Conservation (phyloP, 1,140 invertebrate species). For the Sinella curviseta region DNA sequence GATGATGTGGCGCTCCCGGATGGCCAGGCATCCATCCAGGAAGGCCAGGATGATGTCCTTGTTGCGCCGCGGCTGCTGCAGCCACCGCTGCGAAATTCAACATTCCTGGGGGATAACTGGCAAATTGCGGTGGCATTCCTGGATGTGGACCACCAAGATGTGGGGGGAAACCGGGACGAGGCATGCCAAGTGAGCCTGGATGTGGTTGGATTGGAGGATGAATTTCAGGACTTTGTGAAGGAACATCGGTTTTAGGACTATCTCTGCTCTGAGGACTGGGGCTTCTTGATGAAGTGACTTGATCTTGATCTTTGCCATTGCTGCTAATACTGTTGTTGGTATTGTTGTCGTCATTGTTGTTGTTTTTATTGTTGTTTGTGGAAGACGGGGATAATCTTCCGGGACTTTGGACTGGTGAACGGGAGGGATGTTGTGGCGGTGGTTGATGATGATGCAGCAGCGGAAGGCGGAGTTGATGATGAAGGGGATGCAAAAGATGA, state of each 20-base stretch:
- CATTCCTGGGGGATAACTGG: constrained; percentile 48
- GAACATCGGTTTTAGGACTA: constrained; percentile 12
- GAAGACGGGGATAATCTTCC: constrained; percentile 14
- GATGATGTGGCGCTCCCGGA: constrained; percentile 33
- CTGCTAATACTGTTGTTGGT: constrained; percentile 16
- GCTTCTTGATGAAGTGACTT: constrained; percentile 32
- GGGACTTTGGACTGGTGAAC: constrained; percentile 40
- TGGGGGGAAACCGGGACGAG: constrained; percentile 40
- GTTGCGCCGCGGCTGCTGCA: constrained; percentile 47
- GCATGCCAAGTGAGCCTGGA: constrained; percentile 10
- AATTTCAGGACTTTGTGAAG: constrained; percentile 30
- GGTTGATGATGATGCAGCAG: constrained; percentile 35
- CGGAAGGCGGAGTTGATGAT: constrained; percentile 37
- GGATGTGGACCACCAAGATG: constrained; percentile 33
- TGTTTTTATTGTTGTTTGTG: constrained; percentile 1
- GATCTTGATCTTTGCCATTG: background rate
- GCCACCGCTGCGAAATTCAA: constrained; percentile 48
- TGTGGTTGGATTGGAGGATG: constrained; percentile 18
- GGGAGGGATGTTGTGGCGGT: constrained; percentile 45
- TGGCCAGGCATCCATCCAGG: constrained; percentile 54
- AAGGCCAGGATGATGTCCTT: constrained; percentile 45
- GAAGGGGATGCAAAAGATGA: constrained; percentile 42
- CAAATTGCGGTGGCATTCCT: constrained; percentile 47
- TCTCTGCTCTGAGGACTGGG: background rate
- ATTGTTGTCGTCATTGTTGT: constrained; percentile 23